Percentiles rank a stretch among this genome's conserved stretches.
Evolutionary conservation across 2,113 vertebrate species (phyloP).

Genomic region (Nesogale talazaci): DNA sequence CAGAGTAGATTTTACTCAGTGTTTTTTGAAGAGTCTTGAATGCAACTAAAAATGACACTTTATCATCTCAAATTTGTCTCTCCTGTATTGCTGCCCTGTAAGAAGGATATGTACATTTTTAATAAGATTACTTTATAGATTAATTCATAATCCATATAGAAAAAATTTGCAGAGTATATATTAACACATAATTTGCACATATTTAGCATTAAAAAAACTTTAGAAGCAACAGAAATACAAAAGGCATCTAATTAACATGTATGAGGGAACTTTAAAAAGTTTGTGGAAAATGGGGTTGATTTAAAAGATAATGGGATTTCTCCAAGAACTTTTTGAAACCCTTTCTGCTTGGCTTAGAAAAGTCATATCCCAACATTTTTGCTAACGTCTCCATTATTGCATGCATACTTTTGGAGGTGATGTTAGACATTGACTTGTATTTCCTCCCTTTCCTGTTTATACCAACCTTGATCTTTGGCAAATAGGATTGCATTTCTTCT

Average conservation of each 20-base stretch:
- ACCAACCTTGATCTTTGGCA: slow-evolving; percentile 35
- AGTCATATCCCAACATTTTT: background rate
- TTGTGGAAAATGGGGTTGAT: no score
- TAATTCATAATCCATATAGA: background rate
- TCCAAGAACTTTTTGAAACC: no score
- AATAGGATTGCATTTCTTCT: slow-evolving; percentile 17
- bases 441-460: background rate
- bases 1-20: no score
- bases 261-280: background rate
- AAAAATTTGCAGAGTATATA: background rate
- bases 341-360: background rate
- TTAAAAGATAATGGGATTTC: no score
- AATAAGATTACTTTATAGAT: background rate
- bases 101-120: background rate
- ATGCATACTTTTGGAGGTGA: background rate
- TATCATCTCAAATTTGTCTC: background rate
- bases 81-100: background rate
- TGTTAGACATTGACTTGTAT: background rate
- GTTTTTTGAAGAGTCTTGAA: no score
- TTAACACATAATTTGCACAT: background rate
- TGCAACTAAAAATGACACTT: background rate
- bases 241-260: background rate
- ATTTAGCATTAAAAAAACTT: background rate
- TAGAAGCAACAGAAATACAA: background rate
- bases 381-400: background rate